These are phyloP conservation scores for Daktulosphaira vitifoliae DNA, from an alignment of 1,140 invertebrate genomes.

Conservation along the genomic window DNA sequence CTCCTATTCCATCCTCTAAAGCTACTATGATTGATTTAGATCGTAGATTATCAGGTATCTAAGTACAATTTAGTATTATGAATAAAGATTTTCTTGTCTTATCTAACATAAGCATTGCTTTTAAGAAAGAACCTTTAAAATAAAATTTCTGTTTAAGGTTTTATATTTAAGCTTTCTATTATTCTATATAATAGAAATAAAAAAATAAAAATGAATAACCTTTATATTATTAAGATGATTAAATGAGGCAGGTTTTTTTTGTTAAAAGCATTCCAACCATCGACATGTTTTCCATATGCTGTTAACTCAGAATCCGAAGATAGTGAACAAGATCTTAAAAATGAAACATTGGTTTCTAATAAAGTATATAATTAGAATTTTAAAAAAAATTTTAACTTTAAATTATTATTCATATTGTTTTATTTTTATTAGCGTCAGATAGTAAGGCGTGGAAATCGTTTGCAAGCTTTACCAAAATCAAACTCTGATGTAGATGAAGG, in stretches of 20 bases:
- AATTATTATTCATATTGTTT: background rate
- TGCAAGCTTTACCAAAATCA: background rate
- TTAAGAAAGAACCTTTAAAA: no score
- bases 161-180: no score
- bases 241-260: background rate
- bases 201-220: no score
- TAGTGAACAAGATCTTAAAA: conserved; percentile 26
- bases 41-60: conserved; percentile 22
- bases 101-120: no score
- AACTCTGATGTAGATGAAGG: conserved; percentile 27
- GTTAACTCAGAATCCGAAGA: conserved; percentile 26
- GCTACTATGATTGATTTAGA: conserved; percentile 15
- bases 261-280: conserved; percentile 13
- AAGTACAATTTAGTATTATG: no score
- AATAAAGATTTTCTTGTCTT: no score
- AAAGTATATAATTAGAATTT: background rate
- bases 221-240: background rate
- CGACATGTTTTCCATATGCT: background rate
- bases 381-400: no score
- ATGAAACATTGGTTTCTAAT: background rate
- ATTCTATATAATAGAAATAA: no score
- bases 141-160: no score
- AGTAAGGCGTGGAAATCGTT: background rate
- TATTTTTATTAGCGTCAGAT: conserved; percentile 6
- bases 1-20: background rate